Conservation (phyloP, 2,888 invertebrate species). For the Oligia strigilis region DNA sequence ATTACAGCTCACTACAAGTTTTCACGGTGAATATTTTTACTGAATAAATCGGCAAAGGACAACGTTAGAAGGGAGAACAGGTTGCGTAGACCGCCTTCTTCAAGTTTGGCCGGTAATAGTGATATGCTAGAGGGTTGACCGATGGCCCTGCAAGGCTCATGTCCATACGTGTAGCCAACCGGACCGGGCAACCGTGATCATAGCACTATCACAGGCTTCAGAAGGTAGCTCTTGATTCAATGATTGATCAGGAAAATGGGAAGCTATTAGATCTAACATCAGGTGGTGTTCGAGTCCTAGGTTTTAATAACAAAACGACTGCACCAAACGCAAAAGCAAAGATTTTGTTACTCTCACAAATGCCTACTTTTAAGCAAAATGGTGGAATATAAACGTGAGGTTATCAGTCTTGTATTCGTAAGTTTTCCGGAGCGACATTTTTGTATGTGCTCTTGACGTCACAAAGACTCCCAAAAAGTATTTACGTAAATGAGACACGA, state of each 20-base stretch:
- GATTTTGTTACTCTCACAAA: neutral
- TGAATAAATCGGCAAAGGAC: neutral
- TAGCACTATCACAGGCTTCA: slow-evolving; percentile 3
- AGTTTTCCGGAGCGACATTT: too few species aligned
- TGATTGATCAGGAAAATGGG: neutral
- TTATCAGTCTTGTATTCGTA: neutral
- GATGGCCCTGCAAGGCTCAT: neutral
- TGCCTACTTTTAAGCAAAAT: neutral
- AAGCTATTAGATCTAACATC: slow-evolving; percentile 44
- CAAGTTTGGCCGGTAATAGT: neutral
- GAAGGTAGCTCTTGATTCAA: slow-evolving; percentile 1
- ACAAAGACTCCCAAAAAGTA: neutral
- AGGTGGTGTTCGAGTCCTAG: slow-evolving; percentile 62
- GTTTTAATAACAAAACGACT: slow-evolving; percentile 27
- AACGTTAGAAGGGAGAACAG: slow-evolving; percentile 10
- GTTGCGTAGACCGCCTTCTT: neutral
- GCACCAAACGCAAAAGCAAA: slow-evolving; percentile 11
- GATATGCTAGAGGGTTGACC: too few species aligned
- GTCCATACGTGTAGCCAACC: neutral
- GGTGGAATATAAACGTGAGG: neutral
- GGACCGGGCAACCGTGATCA: neutral
- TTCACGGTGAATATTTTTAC: slow-evolving; percentile 3
- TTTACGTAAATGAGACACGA: neutral
- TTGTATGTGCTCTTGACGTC: neutral
- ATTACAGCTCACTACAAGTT: neutral